Evolutionary conservation across 2,888 invertebrate genomes (phyloP).

Genomic region (Phlogophora meticulosa): DNA sequence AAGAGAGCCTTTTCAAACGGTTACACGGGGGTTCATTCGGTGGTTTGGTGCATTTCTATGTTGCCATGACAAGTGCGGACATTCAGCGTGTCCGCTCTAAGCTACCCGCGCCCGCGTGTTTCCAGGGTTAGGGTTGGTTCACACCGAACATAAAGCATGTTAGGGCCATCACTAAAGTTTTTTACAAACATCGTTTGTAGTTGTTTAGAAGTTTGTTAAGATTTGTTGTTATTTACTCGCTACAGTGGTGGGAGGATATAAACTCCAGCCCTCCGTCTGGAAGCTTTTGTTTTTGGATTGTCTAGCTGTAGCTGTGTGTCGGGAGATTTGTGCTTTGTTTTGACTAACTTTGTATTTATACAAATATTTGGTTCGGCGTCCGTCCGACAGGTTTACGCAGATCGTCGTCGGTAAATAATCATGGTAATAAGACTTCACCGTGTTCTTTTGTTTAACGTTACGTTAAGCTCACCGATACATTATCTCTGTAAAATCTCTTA

Average conservation of each 20-base stretch:
- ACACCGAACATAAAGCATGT: slow-evolving; percentile 43
- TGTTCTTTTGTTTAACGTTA: not conserved
- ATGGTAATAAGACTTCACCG: not conserved
- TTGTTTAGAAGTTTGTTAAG: slow-evolving; percentile 54
- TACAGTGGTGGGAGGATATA: slow-evolving; percentile 27
- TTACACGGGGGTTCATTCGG: too few species aligned
- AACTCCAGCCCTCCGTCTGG: slow-evolving; percentile 50
- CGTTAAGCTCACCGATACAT: not conserved
- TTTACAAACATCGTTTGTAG: slow-evolving; percentile 53
- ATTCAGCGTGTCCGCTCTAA: not conserved
- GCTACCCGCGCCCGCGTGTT: slow-evolving; percentile 1
- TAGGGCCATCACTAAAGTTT: slow-evolving; percentile 46
- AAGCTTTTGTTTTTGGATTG: slow-evolving; percentile 49
- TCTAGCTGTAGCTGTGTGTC: slow-evolving; percentile 10
- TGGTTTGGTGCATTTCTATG: too few species aligned
- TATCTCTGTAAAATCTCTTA: not conserved
- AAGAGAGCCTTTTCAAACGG: too few species aligned
- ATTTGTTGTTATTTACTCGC: slow-evolving; percentile 62
- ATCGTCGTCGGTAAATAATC: not conserved
- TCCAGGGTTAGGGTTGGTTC: slow-evolving; percentile 20
- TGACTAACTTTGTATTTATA: slow-evolving; percentile 27
- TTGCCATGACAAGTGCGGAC: not conserved
- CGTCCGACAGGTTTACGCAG: not conserved
- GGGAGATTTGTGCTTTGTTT: slow-evolving; percentile 29
- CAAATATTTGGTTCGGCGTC: slow-evolving; percentile 4